Percentiles rank a stretch among this genome's conserved stretches.
These are phyloP conservation scores for Anguilla marmorata DNA, from an alignment of 2,797 vertebrate genomes.

Conservation along the genomic window DNA sequence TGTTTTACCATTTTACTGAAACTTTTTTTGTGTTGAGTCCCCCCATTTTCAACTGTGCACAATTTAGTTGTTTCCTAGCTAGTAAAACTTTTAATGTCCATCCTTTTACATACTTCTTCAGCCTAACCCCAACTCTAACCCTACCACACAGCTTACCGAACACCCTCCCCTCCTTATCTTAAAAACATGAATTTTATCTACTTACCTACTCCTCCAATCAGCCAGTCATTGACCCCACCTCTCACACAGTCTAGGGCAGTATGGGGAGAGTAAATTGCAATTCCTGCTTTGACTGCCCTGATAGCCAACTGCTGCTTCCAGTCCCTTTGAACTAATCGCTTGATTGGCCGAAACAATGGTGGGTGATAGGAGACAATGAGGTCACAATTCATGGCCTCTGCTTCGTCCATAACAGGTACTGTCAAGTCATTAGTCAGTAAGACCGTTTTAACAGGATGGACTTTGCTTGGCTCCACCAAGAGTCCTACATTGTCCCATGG, in stretches of 20 bases:
- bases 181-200: slow-evolving; percentile 11
- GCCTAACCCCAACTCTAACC: neutral
- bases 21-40: no score
- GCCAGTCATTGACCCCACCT: slow-evolving; percentile 89
- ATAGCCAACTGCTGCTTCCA: slow-evolving; percentile 91
- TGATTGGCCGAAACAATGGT: slow-evolving; percentile 83
- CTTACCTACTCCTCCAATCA: slow-evolving; percentile 87
- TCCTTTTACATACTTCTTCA: neutral
- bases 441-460: slow-evolving; percentile 75
- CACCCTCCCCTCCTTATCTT: neutral
- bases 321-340: slow-evolving; percentile 77
- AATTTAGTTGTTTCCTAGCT: no score
- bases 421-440: slow-evolving; percentile 92
- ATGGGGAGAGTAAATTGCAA: slow-evolving; percentile 92
- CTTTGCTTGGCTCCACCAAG: slow-evolving; percentile 85
- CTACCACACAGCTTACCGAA: neutral
- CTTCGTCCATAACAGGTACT: slow-evolving; percentile 85
- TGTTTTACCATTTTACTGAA: no score
- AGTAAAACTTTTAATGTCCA: no score
- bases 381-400: slow-evolving; percentile 71
- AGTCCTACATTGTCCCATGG: slow-evolving; percentile 95
- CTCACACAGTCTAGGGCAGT: slow-evolving; percentile 84
- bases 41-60: no score
- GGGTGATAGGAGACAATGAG: slow-evolving; percentile 93
- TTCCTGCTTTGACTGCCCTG: slow-evolving; percentile 80